Base-by-base conservation (phyloP, 2,113 vertebrate species). In the Vidua macroura region DNA sequence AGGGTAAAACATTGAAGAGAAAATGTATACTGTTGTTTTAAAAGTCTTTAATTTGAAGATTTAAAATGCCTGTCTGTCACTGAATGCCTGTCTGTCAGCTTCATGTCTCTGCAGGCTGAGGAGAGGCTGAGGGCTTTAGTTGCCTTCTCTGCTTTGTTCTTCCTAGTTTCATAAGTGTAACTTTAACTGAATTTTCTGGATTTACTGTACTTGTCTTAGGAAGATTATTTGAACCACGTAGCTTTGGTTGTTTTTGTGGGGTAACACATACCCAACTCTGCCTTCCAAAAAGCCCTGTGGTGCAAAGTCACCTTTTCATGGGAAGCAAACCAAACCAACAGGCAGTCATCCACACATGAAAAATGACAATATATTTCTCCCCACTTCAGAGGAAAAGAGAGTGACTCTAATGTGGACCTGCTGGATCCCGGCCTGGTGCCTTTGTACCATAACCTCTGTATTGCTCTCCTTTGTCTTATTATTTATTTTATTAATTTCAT, bases 331-430 rank as follows among this genome's bases (percentile, higher is more conserved):
- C 13, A 22, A 37, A 51, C 23, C 30, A 63, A 37, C 20, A 63
- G n/a, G 22, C 46, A 11, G 18, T 9, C 64, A 41, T 31, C 25
- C 2, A 10, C n/a, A 27, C 0, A 0, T 39, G 18, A 27, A 37
- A 67, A 83, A 25, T 15, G 22, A 31, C 23, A 16, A 51, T 41
- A 13, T 5, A 5, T 28, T 86, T 67, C 27, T 83, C 52, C 37
- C 17, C 7, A 2, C 44, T 86, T 79, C 28, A 46, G 46, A 55
- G 46, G 31, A 19, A 44, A 13, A 33, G 37, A 74, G 28, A 21
- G 9, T 21, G 30, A 23, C 25, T 43, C 30, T 43, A 5, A 51
- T 11, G 3, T 2, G 21, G 58, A 18, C 24, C 52, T 44, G 49
- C 37, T 82, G 58, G 17, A n/a, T 86, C 64, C 52, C 39, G 55